Evolutionary conservation across 2,113 vertebrate species (phyloP), one percentile per base, ranked within the genome.

Genomic region (Calonectris borealis): DNA sequence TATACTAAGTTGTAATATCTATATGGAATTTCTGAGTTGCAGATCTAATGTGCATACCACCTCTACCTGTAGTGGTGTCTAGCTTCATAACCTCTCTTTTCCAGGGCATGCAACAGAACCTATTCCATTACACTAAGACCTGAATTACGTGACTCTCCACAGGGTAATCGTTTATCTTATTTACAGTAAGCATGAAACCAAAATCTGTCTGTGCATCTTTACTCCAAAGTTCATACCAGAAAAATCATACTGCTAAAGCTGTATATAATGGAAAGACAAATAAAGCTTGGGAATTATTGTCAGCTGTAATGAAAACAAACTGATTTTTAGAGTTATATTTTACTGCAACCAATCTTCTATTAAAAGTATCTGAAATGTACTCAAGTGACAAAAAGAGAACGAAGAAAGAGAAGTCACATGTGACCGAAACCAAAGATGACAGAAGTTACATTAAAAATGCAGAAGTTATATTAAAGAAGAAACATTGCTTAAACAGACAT

Each of bases 391-490:
- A 93, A 90, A 77, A 73, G 46, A 92, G 88, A 96, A 96, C 2
- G 5, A 90, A 88, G 92, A 93, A 88, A 91, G 52, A 91, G 85
- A 92, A 96, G 83, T 83, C 78, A 93, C 51, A 34, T 16, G 55
- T 75, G 80, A 95, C 69, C 4, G 69, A 96, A 95, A 93, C 25
- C 11, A 46, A 90, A 94, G 94, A 90, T 48, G 69, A 92, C 58
- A 94, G 78, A 86, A 96, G 71, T 66, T 83, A 78, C 64, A 81
- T 71, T 72, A 82, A 94, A 93, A 94, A 91, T 66, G 83, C 77
- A 83, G 69, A 57, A 82, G 61, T 82, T 87, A 84, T 78, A 87
- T 79, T 93, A 84, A 93, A 96, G 96, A 95, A 98, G 95, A 96
- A 93, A 91, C 79, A 97, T 7, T 61, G 92, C 81, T 96, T 48